A percentile compares a stretch with the other conserved stretches of the same genome.
These are phyloP conservation scores for Argopecten irradians DNA, from an alignment of 1,140 invertebrate species.

Conservation along the genomic window DNA sequence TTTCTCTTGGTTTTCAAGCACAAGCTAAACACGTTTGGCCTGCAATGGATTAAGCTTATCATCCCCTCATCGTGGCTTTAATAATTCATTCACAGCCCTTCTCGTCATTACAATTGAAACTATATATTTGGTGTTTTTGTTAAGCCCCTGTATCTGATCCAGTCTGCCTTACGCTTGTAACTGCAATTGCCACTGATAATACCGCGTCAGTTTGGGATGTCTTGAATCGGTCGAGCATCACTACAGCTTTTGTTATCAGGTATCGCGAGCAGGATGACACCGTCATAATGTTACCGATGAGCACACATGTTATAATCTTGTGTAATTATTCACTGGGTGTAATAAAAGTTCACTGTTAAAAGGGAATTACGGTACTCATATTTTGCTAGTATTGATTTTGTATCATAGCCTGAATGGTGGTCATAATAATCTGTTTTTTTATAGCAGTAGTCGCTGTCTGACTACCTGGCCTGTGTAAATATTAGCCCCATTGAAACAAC, in stretches of 20 bases:
- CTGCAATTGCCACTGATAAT: neutral
- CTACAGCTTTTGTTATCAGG: neutral
- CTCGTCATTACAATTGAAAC: conserved; percentile 8
- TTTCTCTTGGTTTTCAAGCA: conserved; percentile 15
- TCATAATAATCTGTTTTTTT: neutral
- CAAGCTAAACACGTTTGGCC: conserved; percentile 7
- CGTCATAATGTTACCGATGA: neutral
- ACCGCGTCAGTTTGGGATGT: neutral
- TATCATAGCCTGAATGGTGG: neutral
- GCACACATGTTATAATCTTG: conserved; percentile 15
- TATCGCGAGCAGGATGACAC: neutral
- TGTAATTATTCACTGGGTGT: conserved; percentile 18
- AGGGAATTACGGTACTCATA: conserved; percentile 22
- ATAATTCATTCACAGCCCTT: neutral
- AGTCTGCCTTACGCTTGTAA: neutral
- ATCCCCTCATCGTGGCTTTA: neutral
- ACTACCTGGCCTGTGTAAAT: neutral
- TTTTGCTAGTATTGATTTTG: neutral
- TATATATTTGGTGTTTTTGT: neutral
- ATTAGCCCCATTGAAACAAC: neutral
- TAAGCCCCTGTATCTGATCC: neutral
- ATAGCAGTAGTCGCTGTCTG: neutral
- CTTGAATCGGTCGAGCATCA: too few relatives aligned
- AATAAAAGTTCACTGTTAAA: neutral
- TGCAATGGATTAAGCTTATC: neutral